A percentile compares a stretch with the other conserved stretches of the same genome.
Evolutionary conservation across 2,888 invertebrate species (phyloP).

Genomic region (Nephrotoma appendiculata): DNA sequence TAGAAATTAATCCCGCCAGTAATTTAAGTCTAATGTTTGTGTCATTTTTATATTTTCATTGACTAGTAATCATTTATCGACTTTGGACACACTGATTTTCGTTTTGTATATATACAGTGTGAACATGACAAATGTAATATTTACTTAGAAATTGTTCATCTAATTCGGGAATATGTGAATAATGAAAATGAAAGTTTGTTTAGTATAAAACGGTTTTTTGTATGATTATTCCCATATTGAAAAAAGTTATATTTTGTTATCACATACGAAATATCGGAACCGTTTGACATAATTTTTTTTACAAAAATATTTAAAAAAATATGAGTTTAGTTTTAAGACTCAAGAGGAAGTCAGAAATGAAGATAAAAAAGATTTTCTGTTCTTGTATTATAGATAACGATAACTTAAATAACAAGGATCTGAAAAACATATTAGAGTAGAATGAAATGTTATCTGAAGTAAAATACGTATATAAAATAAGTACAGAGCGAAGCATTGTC

Average conservation of each 20-base stretch:
- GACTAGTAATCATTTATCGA: background rate
- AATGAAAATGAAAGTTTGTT: too few relatives aligned
- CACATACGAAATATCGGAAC: too few relatives aligned
- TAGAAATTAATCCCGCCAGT: background rate
- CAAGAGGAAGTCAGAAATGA: background rate
- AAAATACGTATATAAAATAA: background rate
- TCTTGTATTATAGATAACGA: background rate
- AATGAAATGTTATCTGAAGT: background rate
- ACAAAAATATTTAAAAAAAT: too few relatives aligned
- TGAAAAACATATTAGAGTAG: background rate
- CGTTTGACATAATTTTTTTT: too few relatives aligned
- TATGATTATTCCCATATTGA: too few relatives aligned
- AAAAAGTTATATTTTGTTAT: too few relatives aligned
- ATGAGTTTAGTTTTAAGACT: too few relatives aligned
- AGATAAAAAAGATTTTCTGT: background rate
- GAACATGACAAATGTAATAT: background rate
- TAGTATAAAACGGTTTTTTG: background rate
- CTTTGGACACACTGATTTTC: background rate
- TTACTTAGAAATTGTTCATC: background rate
- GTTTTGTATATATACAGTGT: background rate
- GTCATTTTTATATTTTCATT: background rate
- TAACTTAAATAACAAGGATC: background rate
- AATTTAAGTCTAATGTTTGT: background rate
- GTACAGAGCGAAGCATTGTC: background rate
- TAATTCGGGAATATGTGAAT: background rate